Conservation (phyloP, 1,140 invertebrate genomes). For the Eupristina koningsbergeri region DNA sequence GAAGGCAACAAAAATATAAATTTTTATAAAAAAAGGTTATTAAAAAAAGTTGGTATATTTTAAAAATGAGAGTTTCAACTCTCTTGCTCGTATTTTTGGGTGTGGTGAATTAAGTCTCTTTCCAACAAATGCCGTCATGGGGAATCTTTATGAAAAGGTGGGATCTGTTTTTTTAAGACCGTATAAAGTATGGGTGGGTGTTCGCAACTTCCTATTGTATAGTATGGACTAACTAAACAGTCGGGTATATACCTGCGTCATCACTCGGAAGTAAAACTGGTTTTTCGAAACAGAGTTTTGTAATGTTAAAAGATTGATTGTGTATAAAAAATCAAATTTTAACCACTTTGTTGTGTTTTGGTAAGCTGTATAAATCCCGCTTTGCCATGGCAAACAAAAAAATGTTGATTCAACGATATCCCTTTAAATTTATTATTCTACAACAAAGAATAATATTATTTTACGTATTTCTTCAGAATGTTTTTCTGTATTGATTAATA, state of each 20-base stretch:
- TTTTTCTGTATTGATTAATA: too few relatives aligned
- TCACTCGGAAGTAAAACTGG: conserved; percentile 1
- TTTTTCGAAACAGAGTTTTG: not conserved
- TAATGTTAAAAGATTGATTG: not conserved
- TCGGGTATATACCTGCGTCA: not conserved
- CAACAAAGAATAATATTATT: too few relatives aligned
- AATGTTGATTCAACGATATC: not conserved
- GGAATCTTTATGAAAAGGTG: not conserved
- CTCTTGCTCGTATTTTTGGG: not conserved
- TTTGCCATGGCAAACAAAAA: not conserved
- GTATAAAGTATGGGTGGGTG: not conserved
- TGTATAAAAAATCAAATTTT: not conserved
- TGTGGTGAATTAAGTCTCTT: not conserved
- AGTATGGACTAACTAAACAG: not conserved
- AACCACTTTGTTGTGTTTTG: not conserved
- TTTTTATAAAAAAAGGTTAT: too few relatives aligned
- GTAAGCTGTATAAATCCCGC: not conserved
- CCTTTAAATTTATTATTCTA: too few relatives aligned
- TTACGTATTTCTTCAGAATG: too few relatives aligned
- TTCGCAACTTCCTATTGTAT: not conserved
- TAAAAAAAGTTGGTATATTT: too few relatives aligned
- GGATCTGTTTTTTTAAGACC: not conserved
- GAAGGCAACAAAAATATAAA: too few relatives aligned
- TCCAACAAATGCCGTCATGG: not conserved
- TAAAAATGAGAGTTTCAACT: too few relatives aligned